Conservation (phyloP, 2,113 vertebrate genomes). For the Tyrannus savana region DNA sequence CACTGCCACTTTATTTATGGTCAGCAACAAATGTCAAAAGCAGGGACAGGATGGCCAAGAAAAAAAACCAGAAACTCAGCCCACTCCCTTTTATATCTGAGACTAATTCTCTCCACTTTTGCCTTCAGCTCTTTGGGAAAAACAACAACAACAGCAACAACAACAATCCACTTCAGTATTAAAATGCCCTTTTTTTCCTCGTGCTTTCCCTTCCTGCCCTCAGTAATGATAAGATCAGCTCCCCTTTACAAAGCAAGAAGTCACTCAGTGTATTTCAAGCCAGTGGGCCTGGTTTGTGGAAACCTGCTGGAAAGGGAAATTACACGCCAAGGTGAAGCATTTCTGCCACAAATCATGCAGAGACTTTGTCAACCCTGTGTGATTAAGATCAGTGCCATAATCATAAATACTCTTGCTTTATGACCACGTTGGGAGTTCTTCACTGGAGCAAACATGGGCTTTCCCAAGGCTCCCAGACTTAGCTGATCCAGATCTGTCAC, state of each 20-base stretch:
- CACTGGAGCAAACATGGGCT: not conserved
- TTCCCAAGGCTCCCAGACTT: not conserved
- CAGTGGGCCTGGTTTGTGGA: not conserved
- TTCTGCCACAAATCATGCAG: conserved; percentile 12
- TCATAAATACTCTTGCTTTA: conserved; percentile 52
- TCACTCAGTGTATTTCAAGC: not conserved
- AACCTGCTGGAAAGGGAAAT: conserved; percentile 36
- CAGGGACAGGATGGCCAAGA: not conserved
- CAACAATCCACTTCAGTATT: not conserved
- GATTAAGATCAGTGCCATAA: conserved; percentile 15
- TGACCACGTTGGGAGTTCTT: not conserved
- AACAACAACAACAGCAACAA: not conserved
- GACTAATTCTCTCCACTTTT: not conserved
- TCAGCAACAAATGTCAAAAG: not conserved
- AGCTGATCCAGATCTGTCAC: not conserved
- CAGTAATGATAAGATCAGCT: not conserved
- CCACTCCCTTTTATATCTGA: not conserved
- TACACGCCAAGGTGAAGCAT: conserved; percentile 37
- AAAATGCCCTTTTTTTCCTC: not conserved
- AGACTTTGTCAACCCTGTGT: not conserved
- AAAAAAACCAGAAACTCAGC: accelerated
- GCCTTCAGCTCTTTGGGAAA: not conserved
- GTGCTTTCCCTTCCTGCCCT: not conserved
- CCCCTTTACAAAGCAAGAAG: not conserved
- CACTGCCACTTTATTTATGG: not conserved